phyloP scores from a whole-genome alignment of 2,113 vertebrate genomes.

The Elgaria multicarinata region DNA sequence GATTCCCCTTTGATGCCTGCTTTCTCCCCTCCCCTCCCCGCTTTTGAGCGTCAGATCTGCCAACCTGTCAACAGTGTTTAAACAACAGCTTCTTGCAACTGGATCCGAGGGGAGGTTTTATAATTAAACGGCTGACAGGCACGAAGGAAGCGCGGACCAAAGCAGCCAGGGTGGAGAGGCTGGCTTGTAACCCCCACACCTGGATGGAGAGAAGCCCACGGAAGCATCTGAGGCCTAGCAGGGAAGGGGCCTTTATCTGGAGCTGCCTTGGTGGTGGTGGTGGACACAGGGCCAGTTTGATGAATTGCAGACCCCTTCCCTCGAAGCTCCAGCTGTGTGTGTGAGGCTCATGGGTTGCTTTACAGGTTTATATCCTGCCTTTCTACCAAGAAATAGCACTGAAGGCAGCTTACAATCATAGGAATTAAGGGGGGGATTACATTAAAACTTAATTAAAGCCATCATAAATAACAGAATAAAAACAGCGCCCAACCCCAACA shows the following conservation, averaged over 20 bases:
- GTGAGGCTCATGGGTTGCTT: too few species aligned
- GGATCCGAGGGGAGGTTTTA: slow-evolving; percentile 12
- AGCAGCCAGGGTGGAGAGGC: not conserved
- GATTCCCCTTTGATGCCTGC: slow-evolving; percentile 3
- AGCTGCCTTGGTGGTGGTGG: not conserved
- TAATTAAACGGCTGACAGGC: slow-evolving; percentile 16
- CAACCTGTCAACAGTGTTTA: slow-evolving; percentile 14
- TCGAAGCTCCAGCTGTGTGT: too few species aligned
- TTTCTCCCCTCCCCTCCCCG: too few species aligned
- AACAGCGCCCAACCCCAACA: too few species aligned
- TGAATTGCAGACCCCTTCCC: too few species aligned
- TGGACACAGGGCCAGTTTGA: not conserved
- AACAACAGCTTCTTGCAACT: slow-evolving; percentile 4
- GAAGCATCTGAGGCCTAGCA: not conserved
- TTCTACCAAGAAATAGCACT: too few species aligned
- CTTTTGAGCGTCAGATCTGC: slow-evolving; percentile 6
- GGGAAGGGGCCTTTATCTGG: not conserved
- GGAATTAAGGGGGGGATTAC: too few species aligned
- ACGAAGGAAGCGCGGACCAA: not conserved
- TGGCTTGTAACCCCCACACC: not conserved
- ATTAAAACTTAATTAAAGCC: too few species aligned
- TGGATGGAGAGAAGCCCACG: too few species aligned
- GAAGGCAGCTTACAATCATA: too few species aligned
- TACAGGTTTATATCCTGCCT: too few species aligned
- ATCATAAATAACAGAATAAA: too few species aligned